phyloP scores from a whole-genome alignment of 2,888 invertebrate species.

The Antitype chi region DNA sequence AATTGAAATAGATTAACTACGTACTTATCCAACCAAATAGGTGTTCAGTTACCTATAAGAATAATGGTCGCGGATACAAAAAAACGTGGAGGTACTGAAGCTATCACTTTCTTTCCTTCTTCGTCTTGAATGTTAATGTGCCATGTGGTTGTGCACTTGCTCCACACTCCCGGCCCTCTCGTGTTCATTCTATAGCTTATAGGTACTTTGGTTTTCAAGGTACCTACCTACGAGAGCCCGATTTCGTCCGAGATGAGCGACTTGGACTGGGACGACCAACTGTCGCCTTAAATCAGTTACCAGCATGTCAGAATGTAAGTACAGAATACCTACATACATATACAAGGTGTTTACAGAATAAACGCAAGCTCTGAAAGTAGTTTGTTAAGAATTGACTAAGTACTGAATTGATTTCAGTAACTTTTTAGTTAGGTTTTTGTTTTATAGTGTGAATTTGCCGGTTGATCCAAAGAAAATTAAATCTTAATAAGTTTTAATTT shows the following conservation, averaged over 20 bases:
- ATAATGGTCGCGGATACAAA: not conserved
- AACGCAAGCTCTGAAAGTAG: too few relatives aligned
- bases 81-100: not conserved
- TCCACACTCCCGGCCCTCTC: too few relatives aligned
- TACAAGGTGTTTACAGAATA: too few relatives aligned
- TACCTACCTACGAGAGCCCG: conserved; percentile 83
- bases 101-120: not conserved
- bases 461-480: too few relatives aligned
- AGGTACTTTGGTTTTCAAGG: conserved; percentile 72
- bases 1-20: not conserved
- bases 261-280: conserved; percentile 74
- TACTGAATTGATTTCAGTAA: too few relatives aligned
- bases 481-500: too few relatives aligned
- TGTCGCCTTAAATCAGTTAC: conserved; percentile 79
- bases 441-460: too few relatives aligned
- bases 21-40: not conserved
- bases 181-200: not conserved
- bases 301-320: conserved; percentile 80
- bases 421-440: too few relatives aligned
- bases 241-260: conserved; percentile 78
- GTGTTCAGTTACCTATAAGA: too few relatives aligned
- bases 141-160: not conserved
- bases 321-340: not conserved
- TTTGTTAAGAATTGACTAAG: too few relatives aligned
- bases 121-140: not conserved